These are phyloP conservation scores for Argya squamiceps DNA, from an alignment of 2,797 vertebrate species.

Conservation along the genomic window DNA sequence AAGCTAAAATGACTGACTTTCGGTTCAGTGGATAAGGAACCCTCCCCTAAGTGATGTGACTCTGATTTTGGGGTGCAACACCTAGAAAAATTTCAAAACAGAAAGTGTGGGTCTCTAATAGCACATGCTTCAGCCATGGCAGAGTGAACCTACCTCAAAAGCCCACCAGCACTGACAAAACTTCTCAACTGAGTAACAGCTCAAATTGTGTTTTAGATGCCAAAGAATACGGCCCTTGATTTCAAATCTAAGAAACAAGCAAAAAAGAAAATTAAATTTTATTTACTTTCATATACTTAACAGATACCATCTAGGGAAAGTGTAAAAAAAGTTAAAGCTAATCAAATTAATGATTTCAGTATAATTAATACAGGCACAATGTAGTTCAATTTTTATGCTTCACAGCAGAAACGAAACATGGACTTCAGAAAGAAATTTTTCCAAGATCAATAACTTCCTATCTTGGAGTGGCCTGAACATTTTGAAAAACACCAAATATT, in stretches of 20 bases:
- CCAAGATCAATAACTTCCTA: background rate
- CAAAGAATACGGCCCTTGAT: background rate
- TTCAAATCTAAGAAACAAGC: background rate
- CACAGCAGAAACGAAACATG: background rate
- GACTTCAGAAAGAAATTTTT: background rate
- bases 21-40: background rate
- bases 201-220: background rate
- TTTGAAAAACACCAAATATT: background rate
- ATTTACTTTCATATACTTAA: background rate
- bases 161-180: background rate
- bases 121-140: background rate
- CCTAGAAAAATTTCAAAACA: background rate
- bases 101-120: fast-evolving
- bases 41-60: background rate
- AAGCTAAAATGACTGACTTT: background rate
- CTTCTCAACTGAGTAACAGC: background rate
- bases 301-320: background rate
- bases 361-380: background rate
- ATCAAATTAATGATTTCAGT: background rate
- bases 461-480: background rate
- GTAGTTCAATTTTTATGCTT: background rate
- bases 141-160: background rate
- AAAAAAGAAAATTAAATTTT: background rate
- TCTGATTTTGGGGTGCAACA: background rate
- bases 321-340: background rate